Evolutionary conservation across 2,888 invertebrate genomes (phyloP).

Genomic region (Pasiphila rectangulata): DNA sequence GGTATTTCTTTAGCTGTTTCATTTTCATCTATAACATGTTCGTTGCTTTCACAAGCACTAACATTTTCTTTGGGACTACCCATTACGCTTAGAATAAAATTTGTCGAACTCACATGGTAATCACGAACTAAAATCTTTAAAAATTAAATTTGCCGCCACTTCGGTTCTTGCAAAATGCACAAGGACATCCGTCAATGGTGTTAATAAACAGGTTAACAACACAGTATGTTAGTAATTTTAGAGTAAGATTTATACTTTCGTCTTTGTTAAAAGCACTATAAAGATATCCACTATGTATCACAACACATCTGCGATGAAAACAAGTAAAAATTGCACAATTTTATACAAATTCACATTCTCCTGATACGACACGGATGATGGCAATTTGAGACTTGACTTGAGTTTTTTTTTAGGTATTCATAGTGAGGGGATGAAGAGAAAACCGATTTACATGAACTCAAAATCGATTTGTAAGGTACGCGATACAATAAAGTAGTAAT

Average conservation of each 20-base stretch:
- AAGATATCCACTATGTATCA: slow-evolving; percentile 14
- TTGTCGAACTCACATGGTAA: slow-evolving; percentile 49
- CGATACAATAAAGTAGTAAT: no score
- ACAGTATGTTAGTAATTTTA: slow-evolving; percentile 48
- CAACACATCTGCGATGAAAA: slow-evolving; percentile 11
- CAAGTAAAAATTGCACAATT: slow-evolving; percentile 16
- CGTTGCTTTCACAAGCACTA: slow-evolving; percentile 47
- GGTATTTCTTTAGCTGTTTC: slow-evolving; percentile 57
- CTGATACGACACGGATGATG: slow-evolving; percentile 24
- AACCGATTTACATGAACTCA: no score
- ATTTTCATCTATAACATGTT: slow-evolving; percentile 48
- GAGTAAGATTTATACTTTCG: background rate
- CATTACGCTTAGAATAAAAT: slow-evolving; percentile 50
- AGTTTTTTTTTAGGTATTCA: slow-evolving; percentile 14
- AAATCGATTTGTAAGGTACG: no score
- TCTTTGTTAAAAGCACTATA: background rate
- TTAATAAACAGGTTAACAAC: slow-evolving; percentile 78
- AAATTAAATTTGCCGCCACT: slow-evolving; percentile 78
- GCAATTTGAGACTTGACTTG: slow-evolving; percentile 21
- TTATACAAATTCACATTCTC: slow-evolving; percentile 2
- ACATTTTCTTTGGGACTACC: slow-evolving; percentile 67
- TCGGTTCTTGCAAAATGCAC: slow-evolving; percentile 70
- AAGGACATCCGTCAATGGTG: slow-evolving; percentile 78
- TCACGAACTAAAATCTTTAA: slow-evolving; percentile 43
- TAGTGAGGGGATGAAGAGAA: slow-evolving; percentile 3